These are phyloP conservation scores for Todiramphus saurophagus DNA, from an alignment of 2,113 vertebrate species.

Conservation along the genomic window DNA sequence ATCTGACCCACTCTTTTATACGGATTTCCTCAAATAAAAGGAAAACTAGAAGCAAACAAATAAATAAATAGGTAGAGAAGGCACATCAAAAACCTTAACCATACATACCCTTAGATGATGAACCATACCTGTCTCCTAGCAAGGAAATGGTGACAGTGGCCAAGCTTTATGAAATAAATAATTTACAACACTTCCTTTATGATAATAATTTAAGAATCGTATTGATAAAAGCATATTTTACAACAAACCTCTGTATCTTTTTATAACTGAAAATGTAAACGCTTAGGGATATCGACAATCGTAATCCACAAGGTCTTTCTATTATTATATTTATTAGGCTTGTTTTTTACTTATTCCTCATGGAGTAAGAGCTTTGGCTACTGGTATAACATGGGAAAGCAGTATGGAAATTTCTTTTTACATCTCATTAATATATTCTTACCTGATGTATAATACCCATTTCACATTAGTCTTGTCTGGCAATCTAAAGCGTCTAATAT, in stretches of 20 bases:
- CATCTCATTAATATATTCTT: constrained; percentile 3
- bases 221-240: neutral
- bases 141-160: neutral
- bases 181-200: neutral
- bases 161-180: neutral
- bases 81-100: neutral
- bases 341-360: neutral
- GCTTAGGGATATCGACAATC: neutral
- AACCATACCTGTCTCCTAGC: neutral
- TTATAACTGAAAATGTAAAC: neutral
- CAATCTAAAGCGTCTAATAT: constrained; percentile 22
- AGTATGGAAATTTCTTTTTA: neutral
- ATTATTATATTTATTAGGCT: neutral
- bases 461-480: constrained; percentile 10
- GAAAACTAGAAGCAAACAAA: neutral
- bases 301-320: neutral
- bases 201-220: neutral
- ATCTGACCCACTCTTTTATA: neutral
- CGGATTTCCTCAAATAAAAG: neutral
- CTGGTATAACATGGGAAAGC: neutral
- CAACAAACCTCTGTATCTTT: neutral
- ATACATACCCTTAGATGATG: neutral
- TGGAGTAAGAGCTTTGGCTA: neutral
- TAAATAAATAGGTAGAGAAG: neutral
- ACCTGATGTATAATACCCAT: constrained; percentile 10